Evolutionary conservation across 2,888 invertebrate species (phyloP).

Genomic region (Zaprionus lineosus): DNA sequence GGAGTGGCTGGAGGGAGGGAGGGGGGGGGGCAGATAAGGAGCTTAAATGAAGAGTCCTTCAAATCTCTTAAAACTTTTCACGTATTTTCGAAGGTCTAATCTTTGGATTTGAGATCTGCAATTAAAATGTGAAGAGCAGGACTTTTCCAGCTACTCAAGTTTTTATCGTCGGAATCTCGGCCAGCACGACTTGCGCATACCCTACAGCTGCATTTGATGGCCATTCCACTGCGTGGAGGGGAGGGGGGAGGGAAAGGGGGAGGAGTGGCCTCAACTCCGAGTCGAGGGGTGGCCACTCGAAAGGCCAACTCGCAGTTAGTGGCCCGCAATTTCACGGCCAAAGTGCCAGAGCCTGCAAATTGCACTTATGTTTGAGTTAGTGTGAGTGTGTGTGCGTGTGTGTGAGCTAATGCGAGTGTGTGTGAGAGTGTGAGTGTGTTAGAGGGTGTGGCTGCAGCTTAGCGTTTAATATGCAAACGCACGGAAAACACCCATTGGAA

Average conservation of each 20-base stretch:
- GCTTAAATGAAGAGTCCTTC: too few species aligned
- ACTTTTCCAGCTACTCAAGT: too few species aligned
- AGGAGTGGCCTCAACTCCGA: constrained; percentile 14
- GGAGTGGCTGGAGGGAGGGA: too few species aligned
- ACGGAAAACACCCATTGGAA: neutral
- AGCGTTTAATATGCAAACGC: constrained; percentile 46
- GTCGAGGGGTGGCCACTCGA: constrained; percentile 29
- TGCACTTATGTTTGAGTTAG: neutral
- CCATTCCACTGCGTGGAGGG: too few species aligned
- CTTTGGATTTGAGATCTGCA: too few species aligned
- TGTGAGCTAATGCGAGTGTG: neutral
- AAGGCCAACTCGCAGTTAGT: constrained; percentile 33
- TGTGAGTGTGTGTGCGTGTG: constrained; percentile 7
- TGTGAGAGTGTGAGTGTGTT: neutral
- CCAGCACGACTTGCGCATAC: too few species aligned
- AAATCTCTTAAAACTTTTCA: too few species aligned
- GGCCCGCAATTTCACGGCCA: constrained; percentile 50
- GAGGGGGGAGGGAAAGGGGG: neutral
- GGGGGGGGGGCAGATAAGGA: too few species aligned
- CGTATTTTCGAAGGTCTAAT: too few species aligned
- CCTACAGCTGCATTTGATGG: too few species aligned
- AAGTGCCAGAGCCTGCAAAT: constrained; percentile 23
- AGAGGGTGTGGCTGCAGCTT: constrained; percentile 35
- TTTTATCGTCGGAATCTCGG: too few species aligned
- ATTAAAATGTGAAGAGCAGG: too few species aligned